Base-by-base conservation (phyloP, 2,797 vertebrate genomes). In the Momotus momota region DNA sequence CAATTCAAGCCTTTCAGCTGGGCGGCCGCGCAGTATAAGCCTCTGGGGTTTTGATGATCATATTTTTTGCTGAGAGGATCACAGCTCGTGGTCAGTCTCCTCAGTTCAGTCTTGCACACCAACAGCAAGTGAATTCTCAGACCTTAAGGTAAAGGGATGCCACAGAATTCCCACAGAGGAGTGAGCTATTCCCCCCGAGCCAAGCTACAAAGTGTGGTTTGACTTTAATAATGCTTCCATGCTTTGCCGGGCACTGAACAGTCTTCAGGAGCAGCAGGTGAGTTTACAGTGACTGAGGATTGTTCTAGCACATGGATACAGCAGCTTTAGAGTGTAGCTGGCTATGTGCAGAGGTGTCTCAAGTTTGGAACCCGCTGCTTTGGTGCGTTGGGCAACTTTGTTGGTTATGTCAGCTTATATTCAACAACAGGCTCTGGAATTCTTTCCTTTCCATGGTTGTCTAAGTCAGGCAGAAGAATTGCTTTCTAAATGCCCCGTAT, bases 31-130 rank as follows among this genome's bases (percentile, higher is more conserved):
- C 91, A 80, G 58, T 54, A 9, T 81, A 89, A 96, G 83, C 94
- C 84, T 84, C 90, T 89, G 67, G 90, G n/a, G 91, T 93, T 96
- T 93, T 86, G 90, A 61, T 89, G 26, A 3, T 26, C 15, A 8
- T 46, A 18, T 31, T 55, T 87, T 85, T 86, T 57, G 61, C 91
- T 74, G 69, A 82, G 87, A 62, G 88, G 83, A 7, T 33, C 38
- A 40, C 8, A 10, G 45, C 13, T 69, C 6, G 0, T 48, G 64
- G 80, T 81, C 69, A 73, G 69, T 90, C 48, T 51, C 70, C 22
- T 84, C 70, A 35, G 19, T 83, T 78, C 81, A 40, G 20, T 81
- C 81, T 91, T 45, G 38, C 31, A 78, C 72, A 23, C 69, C n/a
- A 31, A 64, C 80, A 88, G 66, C 10, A 6, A 81, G 57, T 84